These are phyloP conservation scores for Sipha maydis DNA, from an alignment of 2,888 invertebrate species.

Conservation along the genomic window DNA sequence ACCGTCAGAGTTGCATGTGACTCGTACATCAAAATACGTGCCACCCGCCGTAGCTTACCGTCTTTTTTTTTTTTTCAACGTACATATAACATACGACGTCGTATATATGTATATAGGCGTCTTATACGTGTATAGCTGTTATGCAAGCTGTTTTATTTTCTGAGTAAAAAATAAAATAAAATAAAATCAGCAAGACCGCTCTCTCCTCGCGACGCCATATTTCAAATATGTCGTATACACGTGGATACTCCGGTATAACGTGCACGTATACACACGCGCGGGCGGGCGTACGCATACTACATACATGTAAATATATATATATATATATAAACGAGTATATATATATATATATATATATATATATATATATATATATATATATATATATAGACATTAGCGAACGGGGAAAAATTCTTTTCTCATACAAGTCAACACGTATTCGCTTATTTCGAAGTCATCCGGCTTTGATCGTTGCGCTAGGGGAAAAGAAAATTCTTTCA, in stretches of 20 bases:
- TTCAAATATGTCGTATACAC: constrained; percentile 39
- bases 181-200: constrained; percentile 30
- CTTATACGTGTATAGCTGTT: neutral
- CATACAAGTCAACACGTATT: neutral
- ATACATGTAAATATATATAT: too few species aligned
- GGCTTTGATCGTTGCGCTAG: neutral
- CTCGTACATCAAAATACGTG: constrained; percentile 18
- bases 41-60: neutral
- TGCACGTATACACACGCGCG: neutral
- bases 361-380: too few species aligned
- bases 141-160: constrained; percentile 43
- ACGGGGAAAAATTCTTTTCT: neutral
- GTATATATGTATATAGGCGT: neutral
- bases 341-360: too few species aligned
- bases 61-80: neutral
- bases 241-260: neutral
- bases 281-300: neutral
- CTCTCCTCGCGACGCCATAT: constrained; percentile 31
- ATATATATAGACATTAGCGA: too few species aligned
- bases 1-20: constrained; percentile 19
- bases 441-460: neutral
- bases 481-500: neutral
- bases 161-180: neutral
- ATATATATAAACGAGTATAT: too few species aligned
- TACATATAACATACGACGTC: neutral